Conservation (phyloP, 2,113 vertebrate species). For the Lethenteron reissneri region DNA sequence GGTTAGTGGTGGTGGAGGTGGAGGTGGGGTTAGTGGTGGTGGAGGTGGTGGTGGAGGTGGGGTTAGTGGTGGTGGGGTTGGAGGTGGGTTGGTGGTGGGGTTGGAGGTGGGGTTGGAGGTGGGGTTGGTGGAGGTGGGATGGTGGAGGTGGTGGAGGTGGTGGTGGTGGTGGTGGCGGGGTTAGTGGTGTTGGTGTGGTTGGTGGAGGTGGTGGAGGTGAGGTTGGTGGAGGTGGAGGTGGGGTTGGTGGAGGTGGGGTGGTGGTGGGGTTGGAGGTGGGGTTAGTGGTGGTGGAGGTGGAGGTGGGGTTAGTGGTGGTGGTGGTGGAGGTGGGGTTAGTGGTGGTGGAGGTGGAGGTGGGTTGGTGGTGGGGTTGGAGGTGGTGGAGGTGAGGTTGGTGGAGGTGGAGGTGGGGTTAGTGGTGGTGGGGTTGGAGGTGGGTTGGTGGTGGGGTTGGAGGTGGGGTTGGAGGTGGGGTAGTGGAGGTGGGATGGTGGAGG, state of each 20-base stretch:
- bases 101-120: background rate
- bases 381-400: too few species aligned
- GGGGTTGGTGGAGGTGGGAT: background rate
- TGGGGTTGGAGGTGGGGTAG: too few species aligned
- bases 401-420: too few species aligned
- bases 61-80: too few species aligned
- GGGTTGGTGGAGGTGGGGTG: constrained; percentile 6
- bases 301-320: too few species aligned
- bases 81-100: background rate
- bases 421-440: too few species aligned
- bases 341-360: too few species aligned
- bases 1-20: background rate
- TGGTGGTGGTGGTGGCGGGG: constrained; percentile 3
- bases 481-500: too few species aligned
- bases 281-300: constrained; percentile 15
- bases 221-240: constrained; percentile 18
- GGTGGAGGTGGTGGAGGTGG: too few species aligned
- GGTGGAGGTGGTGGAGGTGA: constrained; percentile 17
- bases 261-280: constrained; percentile 4
- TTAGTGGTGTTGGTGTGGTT: constrained; percentile 7
- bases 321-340: constrained; percentile 33
- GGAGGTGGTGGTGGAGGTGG: background rate
- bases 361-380: too few species aligned
- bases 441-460: too few species aligned
- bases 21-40: background rate